A percentile compares a stretch with the other conserved stretches of the same genome.
Conservation (phyloP, 1,140 invertebrate species). For the Drosophila ambigua region DNA sequence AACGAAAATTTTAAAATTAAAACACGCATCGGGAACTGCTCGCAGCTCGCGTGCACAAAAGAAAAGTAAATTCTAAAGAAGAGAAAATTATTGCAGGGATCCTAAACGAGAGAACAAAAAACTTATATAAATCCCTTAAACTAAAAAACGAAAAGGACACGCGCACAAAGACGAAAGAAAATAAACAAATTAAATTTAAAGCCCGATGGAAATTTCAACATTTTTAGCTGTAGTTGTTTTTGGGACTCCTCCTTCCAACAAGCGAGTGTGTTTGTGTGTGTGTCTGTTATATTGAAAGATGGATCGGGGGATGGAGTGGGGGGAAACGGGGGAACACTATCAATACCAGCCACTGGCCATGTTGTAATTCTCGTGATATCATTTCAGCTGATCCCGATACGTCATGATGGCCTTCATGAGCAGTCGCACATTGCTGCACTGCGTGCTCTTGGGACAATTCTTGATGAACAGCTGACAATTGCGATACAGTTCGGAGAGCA, state of each 20-base stretch:
- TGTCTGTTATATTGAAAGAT: slow-evolving; percentile 24
- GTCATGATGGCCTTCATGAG: slow-evolving; percentile 90
- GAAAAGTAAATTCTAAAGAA: slow-evolving; percentile 16
- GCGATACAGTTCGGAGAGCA: slow-evolving; percentile 90
- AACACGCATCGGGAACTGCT: slow-evolving; percentile 8
- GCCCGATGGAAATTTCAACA: slow-evolving; percentile 24
- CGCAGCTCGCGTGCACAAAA: slow-evolving; percentile 19
- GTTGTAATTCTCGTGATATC: slow-evolving; percentile 65
- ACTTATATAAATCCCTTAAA: slow-evolving; percentile 52
- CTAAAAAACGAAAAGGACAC: slow-evolving; percentile 57
- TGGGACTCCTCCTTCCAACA: slow-evolving; percentile 41
- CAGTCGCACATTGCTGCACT: slow-evolving; percentile 89
- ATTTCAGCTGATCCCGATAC: slow-evolving; percentile 78
- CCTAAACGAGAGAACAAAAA: slow-evolving; percentile 44
- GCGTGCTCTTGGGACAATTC: slow-evolving; percentile 88
- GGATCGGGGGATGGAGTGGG: slow-evolving; percentile 5
- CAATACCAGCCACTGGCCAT: slow-evolving; percentile 56
- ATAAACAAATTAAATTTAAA: slow-evolving; percentile 30
- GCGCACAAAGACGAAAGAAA: slow-evolving; percentile 46
- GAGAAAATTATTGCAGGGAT: slow-evolving; percentile 26
- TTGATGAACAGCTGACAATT: slow-evolving; percentile 89
- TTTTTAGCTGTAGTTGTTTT: slow-evolving; percentile 14
- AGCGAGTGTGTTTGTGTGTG: slow-evolving; percentile 36
- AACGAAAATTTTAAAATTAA: slow-evolving; percentile 32
- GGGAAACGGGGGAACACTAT: slow-evolving; percentile 9